phyloP scores from a whole-genome alignment of 2,797 vertebrate genomes.

The Etheostoma perlongum region DNA sequence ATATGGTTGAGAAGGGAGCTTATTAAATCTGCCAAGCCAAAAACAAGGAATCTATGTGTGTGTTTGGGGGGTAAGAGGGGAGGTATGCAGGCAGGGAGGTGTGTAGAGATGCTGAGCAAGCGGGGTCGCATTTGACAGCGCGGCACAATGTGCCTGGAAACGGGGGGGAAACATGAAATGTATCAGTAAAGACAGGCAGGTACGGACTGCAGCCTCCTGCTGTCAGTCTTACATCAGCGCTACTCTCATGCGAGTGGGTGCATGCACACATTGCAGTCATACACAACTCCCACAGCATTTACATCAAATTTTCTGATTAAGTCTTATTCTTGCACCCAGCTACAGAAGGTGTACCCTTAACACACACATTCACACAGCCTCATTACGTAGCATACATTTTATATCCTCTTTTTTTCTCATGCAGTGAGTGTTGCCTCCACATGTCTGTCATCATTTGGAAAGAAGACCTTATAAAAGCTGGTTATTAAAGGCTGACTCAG shows the following conservation, averaged over 20 bases:
- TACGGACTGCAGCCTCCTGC: constrained; percentile 28
- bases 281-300: neutral
- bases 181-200: constrained; percentile 58
- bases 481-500: constrained; percentile 78
- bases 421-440: constrained; percentile 39
- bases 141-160: constrained; percentile 60
- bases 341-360: neutral
- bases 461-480: constrained; percentile 55
- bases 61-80: neutral
- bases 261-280: neutral
- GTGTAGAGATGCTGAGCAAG: constrained; percentile 71
- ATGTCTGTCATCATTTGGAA: constrained; percentile 54
- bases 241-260: constrained; percentile 2
- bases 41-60: constrained; percentile 29
- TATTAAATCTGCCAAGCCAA: constrained; percentile 70
- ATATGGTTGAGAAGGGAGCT: constrained; percentile 59
- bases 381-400: constrained; percentile 34
- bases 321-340: constrained; percentile 8
- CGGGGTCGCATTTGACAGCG: constrained; percentile 49
- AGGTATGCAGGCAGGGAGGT: neutral
- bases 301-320: constrained; percentile 21
- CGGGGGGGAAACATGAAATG: constrained; percentile 31
- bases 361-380: constrained; percentile 8
- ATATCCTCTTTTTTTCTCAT: constrained; percentile 32
- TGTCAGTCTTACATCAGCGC: constrained; percentile 12